Conservation (phyloP, 1,140 invertebrate species). For the Pteromalus puparum region DNA sequence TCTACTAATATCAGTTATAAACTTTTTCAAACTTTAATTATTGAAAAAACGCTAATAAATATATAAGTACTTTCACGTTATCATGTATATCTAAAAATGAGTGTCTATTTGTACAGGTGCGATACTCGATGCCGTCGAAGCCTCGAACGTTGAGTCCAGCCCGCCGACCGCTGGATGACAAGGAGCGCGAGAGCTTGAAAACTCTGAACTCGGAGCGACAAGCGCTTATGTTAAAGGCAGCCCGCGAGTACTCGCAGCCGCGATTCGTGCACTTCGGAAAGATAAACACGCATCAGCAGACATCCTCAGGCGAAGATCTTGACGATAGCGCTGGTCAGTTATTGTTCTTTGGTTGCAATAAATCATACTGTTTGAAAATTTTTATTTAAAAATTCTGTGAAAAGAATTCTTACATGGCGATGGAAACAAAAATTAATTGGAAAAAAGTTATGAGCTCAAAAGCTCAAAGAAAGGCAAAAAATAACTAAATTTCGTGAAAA, state of each 20-base stretch:
- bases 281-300: slow-evolving; percentile 62
- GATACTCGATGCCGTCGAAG: slow-evolving; percentile 53
- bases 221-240: slow-evolving; percentile 55
- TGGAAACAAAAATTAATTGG: too few relatives aligned
- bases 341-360: too few relatives aligned
- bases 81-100: not conserved
- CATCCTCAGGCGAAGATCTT: slow-evolving; percentile 22
- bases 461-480: too few relatives aligned
- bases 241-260: slow-evolving; percentile 59
- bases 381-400: too few relatives aligned
- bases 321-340: slow-evolving; percentile 41
- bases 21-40: too few relatives aligned
- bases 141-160: slow-evolving; percentile 42
- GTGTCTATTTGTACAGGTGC: slow-evolving; percentile 43
- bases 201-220: slow-evolving; percentile 57
- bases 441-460: too few relatives aligned
- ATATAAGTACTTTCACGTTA: too few relatives aligned
- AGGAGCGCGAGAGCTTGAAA: slow-evolving; percentile 57
- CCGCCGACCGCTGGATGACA: slow-evolving; percentile 53
- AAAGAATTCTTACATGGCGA: too few relatives aligned
- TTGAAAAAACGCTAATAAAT: too few relatives aligned
- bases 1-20: too few relatives aligned
- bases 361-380: too few relatives aligned
- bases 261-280: slow-evolving; percentile 65
- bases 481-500: too few relatives aligned